Evolutionary conservation across 2,113 vertebrate species (phyloP).

Genomic region (Ceuthmochares aereus): DNA sequence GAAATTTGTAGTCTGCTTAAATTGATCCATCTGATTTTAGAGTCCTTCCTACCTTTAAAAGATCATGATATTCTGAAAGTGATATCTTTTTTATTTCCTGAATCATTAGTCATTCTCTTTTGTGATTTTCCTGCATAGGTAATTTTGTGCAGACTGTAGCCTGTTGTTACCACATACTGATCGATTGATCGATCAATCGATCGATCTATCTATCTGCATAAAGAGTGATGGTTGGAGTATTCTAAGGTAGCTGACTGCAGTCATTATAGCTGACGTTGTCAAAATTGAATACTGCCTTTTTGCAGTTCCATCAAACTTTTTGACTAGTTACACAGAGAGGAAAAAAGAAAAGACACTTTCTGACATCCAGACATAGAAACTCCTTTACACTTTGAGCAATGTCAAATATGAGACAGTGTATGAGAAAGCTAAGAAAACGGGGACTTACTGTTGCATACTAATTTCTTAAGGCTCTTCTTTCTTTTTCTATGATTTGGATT

Average conservation of each 20-base stretch:
- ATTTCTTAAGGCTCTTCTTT: neutral
- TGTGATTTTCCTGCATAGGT: neutral
- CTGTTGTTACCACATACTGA: accelerated
- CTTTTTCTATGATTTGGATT: neutral
- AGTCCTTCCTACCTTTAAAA: neutral
- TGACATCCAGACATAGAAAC: neutral
- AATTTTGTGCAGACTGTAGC: neutral
- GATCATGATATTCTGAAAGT: neutral
- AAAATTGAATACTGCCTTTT: neutral
- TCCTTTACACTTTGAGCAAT: neutral
- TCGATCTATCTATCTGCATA: no score
- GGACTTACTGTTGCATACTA: neutral
- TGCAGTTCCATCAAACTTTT: neutral
- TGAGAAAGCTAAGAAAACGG: neutral
- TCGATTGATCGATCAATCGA: no score
- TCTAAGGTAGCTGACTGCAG: neutral
- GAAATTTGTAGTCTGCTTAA: neutral
- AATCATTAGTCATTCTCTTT: neutral
- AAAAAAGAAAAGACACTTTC: neutral
- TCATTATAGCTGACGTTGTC: neutral
- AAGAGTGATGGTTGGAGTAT: neutral
- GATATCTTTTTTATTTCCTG: neutral
- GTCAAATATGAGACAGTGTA: neutral
- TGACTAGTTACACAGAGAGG: neutral
- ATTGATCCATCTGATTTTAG: neutral